These are phyloP conservation scores for Pogonocherus hispidulus DNA, from an alignment of 2,888 invertebrate species.

Conservation along the genomic window DNA sequence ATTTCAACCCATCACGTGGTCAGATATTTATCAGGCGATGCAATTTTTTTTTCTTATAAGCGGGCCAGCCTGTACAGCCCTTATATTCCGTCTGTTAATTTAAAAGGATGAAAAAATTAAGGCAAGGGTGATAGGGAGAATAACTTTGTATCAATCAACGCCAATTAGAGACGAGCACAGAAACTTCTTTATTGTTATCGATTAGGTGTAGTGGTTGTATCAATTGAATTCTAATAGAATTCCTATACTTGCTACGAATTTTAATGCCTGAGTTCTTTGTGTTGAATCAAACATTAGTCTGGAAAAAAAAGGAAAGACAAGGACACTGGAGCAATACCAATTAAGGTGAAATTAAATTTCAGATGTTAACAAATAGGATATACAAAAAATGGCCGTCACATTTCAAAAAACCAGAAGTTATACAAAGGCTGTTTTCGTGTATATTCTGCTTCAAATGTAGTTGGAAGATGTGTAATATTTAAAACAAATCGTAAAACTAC, in stretches of 20 bases:
- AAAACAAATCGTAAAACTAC: no score
- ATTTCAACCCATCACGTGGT: no score
- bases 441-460: no score
- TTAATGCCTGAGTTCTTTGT: conserved; percentile 28
- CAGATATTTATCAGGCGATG: no score
- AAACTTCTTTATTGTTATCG: conserved; percentile 48
- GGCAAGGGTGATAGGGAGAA: not conserved
- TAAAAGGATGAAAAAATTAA: conserved; percentile 19
- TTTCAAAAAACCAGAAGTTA: no score
- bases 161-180: conserved; percentile 45
- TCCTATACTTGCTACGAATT: conserved; percentile 41
- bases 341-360: no score
- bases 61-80: conserved; percentile 1
- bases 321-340: no score
- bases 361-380: no score
- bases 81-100: conserved; percentile 12
- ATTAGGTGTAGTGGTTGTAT: conserved; percentile 45
- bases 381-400: no score
- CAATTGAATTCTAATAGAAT: conserved; percentile 47
- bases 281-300: conserved; percentile 12
- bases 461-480: no score
- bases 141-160: conserved; percentile 46
- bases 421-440: no score
- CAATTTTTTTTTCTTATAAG: no score
- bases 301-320: not conserved